Evolutionary conservation across 2,888 invertebrate species (phyloP).

Genomic region (Leptura quadrifasciata): DNA sequence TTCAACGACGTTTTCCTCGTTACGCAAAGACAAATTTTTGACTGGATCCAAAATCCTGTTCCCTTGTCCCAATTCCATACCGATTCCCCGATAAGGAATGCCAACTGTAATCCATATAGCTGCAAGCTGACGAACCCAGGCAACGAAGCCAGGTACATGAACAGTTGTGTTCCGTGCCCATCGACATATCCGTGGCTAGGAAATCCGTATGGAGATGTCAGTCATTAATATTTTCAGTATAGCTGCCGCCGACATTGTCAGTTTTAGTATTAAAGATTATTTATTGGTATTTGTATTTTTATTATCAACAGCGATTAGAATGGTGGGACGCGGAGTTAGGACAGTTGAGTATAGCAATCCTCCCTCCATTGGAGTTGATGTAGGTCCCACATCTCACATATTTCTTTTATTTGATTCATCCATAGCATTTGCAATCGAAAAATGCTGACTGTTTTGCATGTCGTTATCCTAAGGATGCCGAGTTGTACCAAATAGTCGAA

Average conservation of each 20-base stretch:
- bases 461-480: no score
- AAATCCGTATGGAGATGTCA: conserved; percentile 71
- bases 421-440: no score
- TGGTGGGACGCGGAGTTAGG: no score
- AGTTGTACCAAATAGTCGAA: no score
- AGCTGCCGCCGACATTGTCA: neutral
- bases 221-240: neutral
- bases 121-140: conserved; percentile 62
- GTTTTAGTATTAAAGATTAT: conserved; percentile 16
- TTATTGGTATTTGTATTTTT: neutral
- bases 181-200: conserved; percentile 73
- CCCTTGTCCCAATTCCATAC: conserved; percentile 62
- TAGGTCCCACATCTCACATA: no score
- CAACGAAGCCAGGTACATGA: conserved; percentile 69
- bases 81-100: conserved; percentile 42
- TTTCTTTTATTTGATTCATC: no score
- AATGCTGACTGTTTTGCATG: no score
- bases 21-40: conserved; percentile 70
- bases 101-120: conserved; percentile 56
- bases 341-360: no score
- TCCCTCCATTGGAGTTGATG: no score
- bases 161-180: conserved; percentile 72
- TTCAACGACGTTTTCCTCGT: conserved; percentile 72
- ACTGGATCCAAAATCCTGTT: conserved; percentile 73
- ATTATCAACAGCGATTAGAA: no score